These are phyloP conservation scores for Nomada ruficornis DNA, from an alignment of 2,888 invertebrate species.

Conservation along the genomic window DNA sequence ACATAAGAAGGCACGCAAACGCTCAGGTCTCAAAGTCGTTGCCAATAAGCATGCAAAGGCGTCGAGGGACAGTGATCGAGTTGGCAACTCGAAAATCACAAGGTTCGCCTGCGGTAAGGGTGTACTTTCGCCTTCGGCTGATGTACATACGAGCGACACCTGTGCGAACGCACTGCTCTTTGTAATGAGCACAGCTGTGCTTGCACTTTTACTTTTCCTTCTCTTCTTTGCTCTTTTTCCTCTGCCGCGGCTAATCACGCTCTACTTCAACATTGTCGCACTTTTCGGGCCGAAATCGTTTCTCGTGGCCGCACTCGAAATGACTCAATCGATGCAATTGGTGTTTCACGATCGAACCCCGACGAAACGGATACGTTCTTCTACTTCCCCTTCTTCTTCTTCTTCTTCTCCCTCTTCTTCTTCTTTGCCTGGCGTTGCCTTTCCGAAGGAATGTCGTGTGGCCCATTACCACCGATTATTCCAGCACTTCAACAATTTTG, in stretches of 20 bases:
- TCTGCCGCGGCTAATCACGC: constrained; percentile 22
- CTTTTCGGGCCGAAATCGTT: constrained; percentile 3
- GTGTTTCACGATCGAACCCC: background rate
- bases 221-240: no score
- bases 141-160: constrained; percentile 46
- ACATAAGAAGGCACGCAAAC: constrained; percentile 18
- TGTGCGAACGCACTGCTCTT: constrained; percentile 7
- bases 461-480: constrained; percentile 49
- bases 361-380: background rate
- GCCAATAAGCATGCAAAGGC: constrained; percentile 22
- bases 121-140: constrained; percentile 39
- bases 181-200: constrained; percentile 47
- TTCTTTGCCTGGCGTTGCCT: background rate
- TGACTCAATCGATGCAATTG: constrained; percentile 19
- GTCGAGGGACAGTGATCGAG: constrained; percentile 12
- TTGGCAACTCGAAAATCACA: constrained; percentile 57
- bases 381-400: background rate
- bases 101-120: constrained; percentile 42
- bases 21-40: background rate
- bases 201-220: background rate
- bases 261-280: constrained; percentile 29
- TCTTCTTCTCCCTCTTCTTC: background rate
- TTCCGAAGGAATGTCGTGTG: constrained; percentile 32
- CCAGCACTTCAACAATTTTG: constrained; percentile 68
- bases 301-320: background rate